Evolutionary conservation across 2,888 invertebrate species (phyloP).

Genomic region (Xylocampa areola): DNA sequence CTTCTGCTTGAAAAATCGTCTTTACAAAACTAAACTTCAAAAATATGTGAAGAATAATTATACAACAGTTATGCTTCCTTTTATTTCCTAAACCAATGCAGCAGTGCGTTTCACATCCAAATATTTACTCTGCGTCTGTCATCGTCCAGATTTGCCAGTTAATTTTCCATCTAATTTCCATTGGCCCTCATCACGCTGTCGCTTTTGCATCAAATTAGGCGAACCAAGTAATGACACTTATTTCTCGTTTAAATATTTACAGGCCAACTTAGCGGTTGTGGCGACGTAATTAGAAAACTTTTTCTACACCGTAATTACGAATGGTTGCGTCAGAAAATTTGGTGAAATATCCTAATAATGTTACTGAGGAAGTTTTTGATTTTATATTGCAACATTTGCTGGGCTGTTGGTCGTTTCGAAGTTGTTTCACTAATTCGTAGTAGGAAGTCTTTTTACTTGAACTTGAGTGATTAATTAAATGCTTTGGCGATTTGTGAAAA

Average conservation of each 20-base stretch:
- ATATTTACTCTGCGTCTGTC: conserved; percentile 5
- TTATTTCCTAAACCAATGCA: background rate
- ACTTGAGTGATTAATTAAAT: conserved; percentile 21
- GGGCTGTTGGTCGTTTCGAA: conserved; percentile 46
- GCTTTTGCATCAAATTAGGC: conserved; percentile 49
- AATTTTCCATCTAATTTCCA: conserved; percentile 27
- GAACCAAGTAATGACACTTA: conserved; percentile 52
- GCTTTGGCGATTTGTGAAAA: no score
- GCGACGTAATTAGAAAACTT: conserved; percentile 70
- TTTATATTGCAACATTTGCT: conserved; percentile 52
- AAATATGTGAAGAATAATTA: no score
- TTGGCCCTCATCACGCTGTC: conserved; percentile 19
- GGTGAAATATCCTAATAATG: conserved; percentile 46
- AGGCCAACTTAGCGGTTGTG: conserved; percentile 63
- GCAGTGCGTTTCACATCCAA: background rate
- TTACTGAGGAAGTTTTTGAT: conserved; percentile 57
- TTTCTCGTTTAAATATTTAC: conserved; percentile 67
- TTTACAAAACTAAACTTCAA: no score
- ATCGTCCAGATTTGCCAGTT: conserved; percentile 8
- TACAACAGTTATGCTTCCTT: no score
- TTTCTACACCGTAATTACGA: conserved; percentile 62
- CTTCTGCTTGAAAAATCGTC: no score
- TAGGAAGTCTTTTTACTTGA: conserved; percentile 3
- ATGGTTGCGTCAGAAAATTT: conserved; percentile 56
- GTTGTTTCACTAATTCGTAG: conserved; percentile 26